Evolutionary conservation across 2,797 vertebrate species (phyloP), one percentile per base, ranked within the genome.

Genomic region (Valencia hispanica): DNA sequence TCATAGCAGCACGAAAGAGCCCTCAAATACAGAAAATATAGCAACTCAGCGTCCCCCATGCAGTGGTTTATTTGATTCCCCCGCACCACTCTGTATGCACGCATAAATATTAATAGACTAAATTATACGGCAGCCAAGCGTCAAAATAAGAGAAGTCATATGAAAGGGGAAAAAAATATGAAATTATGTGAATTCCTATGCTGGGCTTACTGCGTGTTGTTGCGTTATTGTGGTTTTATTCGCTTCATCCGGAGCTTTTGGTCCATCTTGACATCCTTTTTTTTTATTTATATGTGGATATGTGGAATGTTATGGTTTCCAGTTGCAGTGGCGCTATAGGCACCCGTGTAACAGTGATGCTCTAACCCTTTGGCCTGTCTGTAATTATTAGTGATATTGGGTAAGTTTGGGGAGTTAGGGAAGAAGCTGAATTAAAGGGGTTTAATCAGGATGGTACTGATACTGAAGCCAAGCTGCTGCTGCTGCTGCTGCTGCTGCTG

Each of bases 371-470:
- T 91, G 83, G 69, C 81, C 73, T 78, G 36, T 50, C 76, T 43
- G 75, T 83, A 68, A 88, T 87, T 88, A 89, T 84, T 75, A 78
- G 61, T 39, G 61, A 74, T 71, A 83, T 74, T 86, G 86, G 88
- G 82, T 85, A 75, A 89, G 80, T 79, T 79, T 65, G 61, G 87
- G 76, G 77, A 83, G 78, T 85, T 74, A 66, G 79, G 57, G 68
- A 76, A 85, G 86, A 81, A 84, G 86, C 86, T 85, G 85, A 84
- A 88, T 83, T 85, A 84, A 27, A 55, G 75, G 79, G 70, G 73
- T 80, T 89, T 91, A 80, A 88, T 87, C 76, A 79, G 81, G 78
- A 80, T 84, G n/a, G n/a, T n/a, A n/a, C n/a, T 76, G 69, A 15
- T 48, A 32, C 71, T 34, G 75, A 78, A 83, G 84, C 84, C 83